A percentile compares a stretch with the other conserved stretches of the same genome.
These are phyloP conservation scores for Chaetops frenatus DNA, from an alignment of 2,113 vertebrate genomes.

Conservation along the genomic window DNA sequence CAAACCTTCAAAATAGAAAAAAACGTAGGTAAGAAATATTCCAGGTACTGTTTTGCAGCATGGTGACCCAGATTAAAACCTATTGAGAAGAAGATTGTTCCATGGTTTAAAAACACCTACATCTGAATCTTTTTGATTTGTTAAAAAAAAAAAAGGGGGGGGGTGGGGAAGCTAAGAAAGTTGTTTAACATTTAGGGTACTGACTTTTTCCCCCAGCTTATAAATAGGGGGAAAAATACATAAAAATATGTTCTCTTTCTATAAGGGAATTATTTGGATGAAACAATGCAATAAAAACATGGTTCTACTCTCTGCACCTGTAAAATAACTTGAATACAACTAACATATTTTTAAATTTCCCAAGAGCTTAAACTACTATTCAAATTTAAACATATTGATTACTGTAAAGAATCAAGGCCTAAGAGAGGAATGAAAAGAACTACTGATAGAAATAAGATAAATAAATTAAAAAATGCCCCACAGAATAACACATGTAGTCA, in stretches of 20 bases:
- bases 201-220: accelerated
- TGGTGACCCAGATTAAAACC: not conserved
- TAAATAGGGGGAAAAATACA: not conserved
- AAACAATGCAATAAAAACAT: not conserved
- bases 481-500: not conserved
- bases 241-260: not conserved
- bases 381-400: not conserved
- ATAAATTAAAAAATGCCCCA: not conserved
- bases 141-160: accelerated
- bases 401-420: not conserved
- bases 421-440: not conserved
- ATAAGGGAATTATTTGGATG: not conserved
- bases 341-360: not conserved
- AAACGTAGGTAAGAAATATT: not conserved
- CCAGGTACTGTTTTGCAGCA: not conserved
- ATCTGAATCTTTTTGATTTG: not conserved
- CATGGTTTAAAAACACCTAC: not conserved
- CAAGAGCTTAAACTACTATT: not conserved
- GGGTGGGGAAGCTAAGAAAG: accelerated
- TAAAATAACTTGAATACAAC: not conserved
- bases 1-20: not conserved
- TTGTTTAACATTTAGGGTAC: not conserved
- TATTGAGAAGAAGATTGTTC: not conserved
- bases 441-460: not conserved
- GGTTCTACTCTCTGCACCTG: not conserved